phyloP scores from a whole-genome alignment of 2,888 invertebrate genomes.

The Caenorhabditis sp. region DNA sequence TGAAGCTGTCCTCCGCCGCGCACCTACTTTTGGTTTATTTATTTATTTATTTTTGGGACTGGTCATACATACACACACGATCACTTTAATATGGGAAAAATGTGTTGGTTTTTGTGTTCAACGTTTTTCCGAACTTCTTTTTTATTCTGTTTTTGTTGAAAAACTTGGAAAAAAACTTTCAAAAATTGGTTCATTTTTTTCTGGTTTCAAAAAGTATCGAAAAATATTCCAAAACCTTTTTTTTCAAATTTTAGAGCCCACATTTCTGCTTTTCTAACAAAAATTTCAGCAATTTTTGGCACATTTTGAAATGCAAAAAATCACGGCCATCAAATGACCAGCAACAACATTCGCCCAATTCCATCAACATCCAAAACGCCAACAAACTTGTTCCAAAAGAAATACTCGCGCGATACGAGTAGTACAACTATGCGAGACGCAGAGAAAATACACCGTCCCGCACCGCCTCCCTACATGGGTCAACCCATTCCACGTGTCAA shows the following conservation, averaged over 20 bases:
- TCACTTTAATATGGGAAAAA: background rate
- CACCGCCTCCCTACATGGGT: constrained; percentile 38
- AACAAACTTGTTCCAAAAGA: background rate
- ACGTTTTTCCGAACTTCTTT: no score
- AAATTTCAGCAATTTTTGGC: background rate
- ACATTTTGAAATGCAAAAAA: background rate
- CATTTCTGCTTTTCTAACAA: no score
- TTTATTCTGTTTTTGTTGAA: no score
- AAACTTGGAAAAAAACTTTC: no score
- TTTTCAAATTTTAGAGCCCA: no score
- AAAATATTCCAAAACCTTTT: no score
- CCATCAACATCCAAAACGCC: background rate
- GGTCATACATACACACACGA: background rate
- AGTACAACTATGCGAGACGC: constrained; percentile 13
- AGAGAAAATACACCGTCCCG: constrained; percentile 14
- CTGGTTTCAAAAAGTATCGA: no score
- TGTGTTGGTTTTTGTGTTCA: background rate
- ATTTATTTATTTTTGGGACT: background rate
- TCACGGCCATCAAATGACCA: background rate
- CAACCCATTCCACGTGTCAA: constrained; percentile 37
- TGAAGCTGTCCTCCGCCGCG: background rate
- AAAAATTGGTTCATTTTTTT: no score
- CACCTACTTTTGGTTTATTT: background rate
- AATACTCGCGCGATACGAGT: constrained; percentile 44
- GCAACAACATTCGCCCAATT: background rate